Percentiles rank a stretch among this genome's conserved stretches.
phyloP scores from a whole-genome alignment of 2,797 vertebrate species.

The Acanthurus lineatus region DNA sequence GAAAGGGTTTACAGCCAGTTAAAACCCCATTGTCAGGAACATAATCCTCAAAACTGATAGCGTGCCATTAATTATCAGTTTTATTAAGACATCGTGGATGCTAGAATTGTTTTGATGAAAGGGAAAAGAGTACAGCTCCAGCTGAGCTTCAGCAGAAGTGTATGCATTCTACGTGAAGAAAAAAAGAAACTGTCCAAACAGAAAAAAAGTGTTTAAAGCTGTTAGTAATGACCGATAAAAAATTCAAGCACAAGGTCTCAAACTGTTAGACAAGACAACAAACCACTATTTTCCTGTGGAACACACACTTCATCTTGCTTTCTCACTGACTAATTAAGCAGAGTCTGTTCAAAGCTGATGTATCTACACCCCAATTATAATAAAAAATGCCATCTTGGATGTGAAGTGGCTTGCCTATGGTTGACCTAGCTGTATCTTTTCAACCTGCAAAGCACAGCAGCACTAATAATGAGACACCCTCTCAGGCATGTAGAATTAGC shows the following conservation, averaged over 20 bases:
- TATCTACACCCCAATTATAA: constrained; percentile 69
- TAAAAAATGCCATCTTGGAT: constrained; percentile 60
- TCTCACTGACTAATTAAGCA: constrained; percentile 65
- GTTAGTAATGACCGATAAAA: constrained; percentile 54
- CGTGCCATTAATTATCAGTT: constrained; percentile 34
- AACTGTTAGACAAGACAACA: constrained; percentile 51
- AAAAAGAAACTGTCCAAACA: constrained; percentile 25
- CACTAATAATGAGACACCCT: constrained; percentile 66
- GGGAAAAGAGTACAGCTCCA: background rate
- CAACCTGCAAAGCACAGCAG: constrained; percentile 55
- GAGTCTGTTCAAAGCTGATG: constrained; percentile 50
- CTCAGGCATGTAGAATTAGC: constrained; percentile 29
- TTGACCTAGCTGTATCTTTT: constrained; percentile 61
- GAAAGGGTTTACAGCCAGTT: background rate
- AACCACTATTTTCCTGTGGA: constrained; percentile 46
- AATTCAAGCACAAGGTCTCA: constrained; percentile 38
- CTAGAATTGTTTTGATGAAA: constrained; percentile 22
- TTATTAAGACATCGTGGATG: constrained; percentile 1
- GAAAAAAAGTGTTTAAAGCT: constrained; percentile 7
- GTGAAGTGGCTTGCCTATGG: constrained; percentile 50
- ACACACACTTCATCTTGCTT: constrained; percentile 37
- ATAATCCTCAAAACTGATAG: background rate
- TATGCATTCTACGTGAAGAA: constrained; percentile 12
- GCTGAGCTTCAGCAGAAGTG: constrained; percentile 11
- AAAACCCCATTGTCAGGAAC: background rate